A percentile compares a stretch with the other conserved stretches of the same genome.
Evolutionary conservation across 2,888 invertebrate genomes (phyloP).

Genomic region (Apamea anceps): DNA sequence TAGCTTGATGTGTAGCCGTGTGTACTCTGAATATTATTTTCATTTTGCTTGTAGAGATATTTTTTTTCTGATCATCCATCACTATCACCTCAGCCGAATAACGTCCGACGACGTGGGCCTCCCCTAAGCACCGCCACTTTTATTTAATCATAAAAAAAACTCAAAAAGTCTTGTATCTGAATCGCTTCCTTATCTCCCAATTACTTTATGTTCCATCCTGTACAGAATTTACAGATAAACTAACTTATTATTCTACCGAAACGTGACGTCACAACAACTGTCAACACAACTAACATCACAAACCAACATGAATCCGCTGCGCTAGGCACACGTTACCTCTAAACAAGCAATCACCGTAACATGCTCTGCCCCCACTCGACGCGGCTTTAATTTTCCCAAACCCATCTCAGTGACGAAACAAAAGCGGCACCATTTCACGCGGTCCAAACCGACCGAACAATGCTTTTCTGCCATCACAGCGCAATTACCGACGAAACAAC

Average conservation of each 20-base stretch:
- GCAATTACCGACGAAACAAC: slow-evolving; percentile 79
- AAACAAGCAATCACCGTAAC: slow-evolving; percentile 87
- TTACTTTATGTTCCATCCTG: neutral
- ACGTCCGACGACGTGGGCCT: neutral
- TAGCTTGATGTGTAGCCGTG: too few species aligned
- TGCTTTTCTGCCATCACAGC: slow-evolving; percentile 81
- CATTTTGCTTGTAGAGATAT: too few species aligned
- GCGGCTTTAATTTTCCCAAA: slow-evolving; percentile 88
- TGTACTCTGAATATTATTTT: neutral
- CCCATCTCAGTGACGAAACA: slow-evolving; percentile 85
- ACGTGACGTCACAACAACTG: slow-evolving; percentile 14
- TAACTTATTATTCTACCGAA: slow-evolving; percentile 17
- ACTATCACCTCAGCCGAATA: neutral
- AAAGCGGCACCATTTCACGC: slow-evolving; percentile 88
- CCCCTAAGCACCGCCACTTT: neutral
- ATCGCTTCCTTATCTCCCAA: neutral
- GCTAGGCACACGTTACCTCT: slow-evolving; percentile 71
- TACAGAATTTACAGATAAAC: neutral
- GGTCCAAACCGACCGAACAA: slow-evolving; percentile 88
- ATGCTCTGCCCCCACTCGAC: slow-evolving; percentile 77
- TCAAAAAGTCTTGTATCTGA: neutral
- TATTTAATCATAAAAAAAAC: too few species aligned
- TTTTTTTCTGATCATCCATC: neutral
- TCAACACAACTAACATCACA: slow-evolving; percentile 59
- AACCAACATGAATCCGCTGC: slow-evolving; percentile 58